Base-by-base conservation (phyloP, 2,888 invertebrate genomes). In the Tribolium freemani region DNA sequence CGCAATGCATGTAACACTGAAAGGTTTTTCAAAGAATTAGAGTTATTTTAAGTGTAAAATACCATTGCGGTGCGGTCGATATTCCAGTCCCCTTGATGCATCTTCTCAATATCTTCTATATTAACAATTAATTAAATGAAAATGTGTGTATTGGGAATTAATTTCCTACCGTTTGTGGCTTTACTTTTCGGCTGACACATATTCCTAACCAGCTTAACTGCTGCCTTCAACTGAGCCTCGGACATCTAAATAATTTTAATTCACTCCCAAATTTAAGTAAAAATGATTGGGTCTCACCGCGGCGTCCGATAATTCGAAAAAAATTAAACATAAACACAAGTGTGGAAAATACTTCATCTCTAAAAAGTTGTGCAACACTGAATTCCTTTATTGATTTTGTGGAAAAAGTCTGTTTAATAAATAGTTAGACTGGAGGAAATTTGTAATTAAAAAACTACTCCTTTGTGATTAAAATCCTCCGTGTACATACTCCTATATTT, bases 1-100 rank as follows among this genome's bases (percentile, higher is more conserved):
- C 70, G 72, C 90, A 89, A 68, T 87, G 86, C 26, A 88, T 83
- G 74, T 88, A 90, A 71, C 90, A 89, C 81, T 88, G 84, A 53
- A 69, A 69, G 3, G 4, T 16, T 13, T 6, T 13, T 45, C 30
- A 26, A 68, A 48, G 48, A 38, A 38, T 46, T 46, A 44, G 3
- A n/a, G 3, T 5, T 16, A 44, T 31, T 5, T 3, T 64, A 53
- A 38, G 16, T 10, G 1, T 3, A 63, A 58, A 9, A 11, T 30
- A 71, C 71, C 71, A 71, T 71, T 31, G 71, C 75, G 51, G 71
- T 75, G 50, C 54, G 69, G 53, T 75, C 74, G 54, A 76, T 66
- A 44, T 78, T 74, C 73, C 75, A 78, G 58, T 75, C 73, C 48
- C 73, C 68, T 45, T 73, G 71, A 53, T 76, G 77, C 76, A 75